Evolutionary conservation across 2,797 vertebrate species (phyloP), one percentile per base, ranked within the genome.

Genomic region (Phaenicophaeus curvirostris): DNA sequence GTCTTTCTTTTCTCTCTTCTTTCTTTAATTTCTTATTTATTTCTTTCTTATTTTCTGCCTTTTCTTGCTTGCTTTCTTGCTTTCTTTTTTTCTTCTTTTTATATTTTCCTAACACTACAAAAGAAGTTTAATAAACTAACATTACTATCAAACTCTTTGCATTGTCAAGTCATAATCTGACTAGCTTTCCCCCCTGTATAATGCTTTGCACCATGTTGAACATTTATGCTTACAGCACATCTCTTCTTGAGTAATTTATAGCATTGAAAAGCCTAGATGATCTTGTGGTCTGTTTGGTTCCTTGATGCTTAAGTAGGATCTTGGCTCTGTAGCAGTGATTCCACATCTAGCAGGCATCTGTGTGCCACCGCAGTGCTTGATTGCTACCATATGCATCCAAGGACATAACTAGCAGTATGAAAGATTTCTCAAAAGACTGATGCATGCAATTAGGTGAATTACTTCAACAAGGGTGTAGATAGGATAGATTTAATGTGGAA

Each of bases 391-490:
- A 18, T 69, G 89, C 88, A 69, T 90, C 72, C 93, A 93, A 89
- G 96, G 93, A 94, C 88, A 37, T 92, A 93, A 95, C 89, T 79
- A 95, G 92, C 65, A 87, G 74, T 83, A 81, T 72, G 85, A 97
- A 97, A 96, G 71, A 95, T 95, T 96, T 96, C 91, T 96, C 83
- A 62, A 72, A 95, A 96, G 96, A 94, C 92, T 92, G 93, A 95
- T 95, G 90, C 74, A 85, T 31, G 28, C 95, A 98, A 97, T 98
- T 97, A 98, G 87, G 91, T 88, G 96, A 97, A 98, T 97, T 97
- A 91, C 95, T 96, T 96, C 94, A 96, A 94, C 74, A 74, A 39
- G 85, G 75, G 86, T 69, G 24, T 93, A 93, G 79, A 81, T 97
- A 89, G 89, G 92, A 73, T 85, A 95, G 95, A 97, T 96, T 97